A percentile compares a stretch with the other conserved stretches of the same genome.
phyloP scores from a whole-genome alignment of 2,113 vertebrate genomes.

The Scomber scombrus region DNA sequence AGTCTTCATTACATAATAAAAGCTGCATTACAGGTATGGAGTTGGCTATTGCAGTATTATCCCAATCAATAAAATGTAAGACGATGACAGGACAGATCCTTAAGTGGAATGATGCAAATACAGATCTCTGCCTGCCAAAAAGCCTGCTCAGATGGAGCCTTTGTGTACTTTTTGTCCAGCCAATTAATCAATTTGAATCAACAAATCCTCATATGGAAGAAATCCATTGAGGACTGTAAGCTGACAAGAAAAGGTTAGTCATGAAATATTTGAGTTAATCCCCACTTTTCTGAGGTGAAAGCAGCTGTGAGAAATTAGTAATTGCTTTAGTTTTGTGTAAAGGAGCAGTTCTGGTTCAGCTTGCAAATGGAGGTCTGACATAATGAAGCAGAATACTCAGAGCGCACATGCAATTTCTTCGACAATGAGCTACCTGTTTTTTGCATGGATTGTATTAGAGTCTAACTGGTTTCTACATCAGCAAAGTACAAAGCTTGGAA shows the following conservation, averaged over 20 bases:
- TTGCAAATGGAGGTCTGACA: background rate
- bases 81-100: conserved; percentile 23
- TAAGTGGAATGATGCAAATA: conserved; percentile 33
- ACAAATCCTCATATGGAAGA: background rate
- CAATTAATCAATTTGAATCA: background rate
- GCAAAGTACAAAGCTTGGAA: background rate
- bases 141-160: background rate
- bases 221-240: background rate
- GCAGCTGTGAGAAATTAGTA: conserved; percentile 13
- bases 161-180: background rate
- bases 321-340: conserved; percentile 36
- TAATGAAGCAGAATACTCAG: conserved; percentile 28
- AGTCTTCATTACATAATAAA: conserved; percentile 17
- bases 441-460: background rate
- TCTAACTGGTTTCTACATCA: background rate
- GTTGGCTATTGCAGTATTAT: conserved; percentile 11
- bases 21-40: background rate
- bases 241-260: background rate
- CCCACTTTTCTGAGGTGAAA: conserved; percentile 17
- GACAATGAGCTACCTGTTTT: conserved; percentile 23
- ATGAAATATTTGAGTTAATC: conserved; percentile 9
- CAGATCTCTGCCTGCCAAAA: conserved; percentile 6
- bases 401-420: conserved; percentile 20
- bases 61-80: conserved; percentile 50
- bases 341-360: conserved; percentile 9